These are phyloP conservation scores for Batillaria attramentaria DNA, from an alignment of 1,140 invertebrate genomes.

Conservation along the genomic window DNA sequence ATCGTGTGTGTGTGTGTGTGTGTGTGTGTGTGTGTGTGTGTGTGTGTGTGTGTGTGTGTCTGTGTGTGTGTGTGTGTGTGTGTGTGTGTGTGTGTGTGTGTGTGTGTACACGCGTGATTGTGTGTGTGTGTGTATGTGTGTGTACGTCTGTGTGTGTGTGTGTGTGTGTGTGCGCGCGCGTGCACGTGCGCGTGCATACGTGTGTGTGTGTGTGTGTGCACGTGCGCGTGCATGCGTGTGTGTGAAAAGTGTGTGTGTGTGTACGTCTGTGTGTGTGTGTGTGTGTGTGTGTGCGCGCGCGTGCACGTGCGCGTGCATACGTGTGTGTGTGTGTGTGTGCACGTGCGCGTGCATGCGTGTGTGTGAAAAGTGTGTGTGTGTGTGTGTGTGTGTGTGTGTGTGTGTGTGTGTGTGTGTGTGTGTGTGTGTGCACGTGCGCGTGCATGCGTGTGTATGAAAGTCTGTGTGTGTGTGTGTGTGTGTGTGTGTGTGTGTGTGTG, in stretches of 20 bases:
- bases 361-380: no score
- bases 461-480: no score
- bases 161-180: neutral
- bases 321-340: no score
- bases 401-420: no score
- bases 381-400: no score
- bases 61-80: neutral
- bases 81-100: neutral
- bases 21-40: neutral
- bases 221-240: neutral
- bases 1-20: neutral
- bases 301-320: neutral
- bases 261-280: neutral
- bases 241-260: neutral
- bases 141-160: neutral
- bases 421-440: no score
- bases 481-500: no score
- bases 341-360: no score
- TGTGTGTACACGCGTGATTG: neutral
- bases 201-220: conserved; percentile 14
- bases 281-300: no score
- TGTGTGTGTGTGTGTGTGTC: neutral
- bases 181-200: neutral
- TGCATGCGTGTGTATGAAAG: no score
- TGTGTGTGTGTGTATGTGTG: neutral